phyloP scores from a whole-genome alignment of 2,888 invertebrate genomes.

The Endotricha flammealis region DNA sequence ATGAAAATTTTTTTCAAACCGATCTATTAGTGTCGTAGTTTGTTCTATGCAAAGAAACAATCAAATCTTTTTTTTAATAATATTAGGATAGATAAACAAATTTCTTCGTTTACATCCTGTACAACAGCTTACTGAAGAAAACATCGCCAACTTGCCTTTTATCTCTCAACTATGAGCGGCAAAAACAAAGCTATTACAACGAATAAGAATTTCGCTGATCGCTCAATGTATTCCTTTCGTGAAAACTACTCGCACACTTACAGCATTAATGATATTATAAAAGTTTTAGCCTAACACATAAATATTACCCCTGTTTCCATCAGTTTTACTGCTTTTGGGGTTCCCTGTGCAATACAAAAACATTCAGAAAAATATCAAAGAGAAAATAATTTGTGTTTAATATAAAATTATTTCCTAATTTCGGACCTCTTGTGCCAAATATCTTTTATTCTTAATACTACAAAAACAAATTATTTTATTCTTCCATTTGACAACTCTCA shows the following conservation, averaged over 20 bases:
- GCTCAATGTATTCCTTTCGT: constrained; percentile 29
- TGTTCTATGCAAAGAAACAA: too few relatives aligned
- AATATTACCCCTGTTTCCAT: constrained; percentile 33
- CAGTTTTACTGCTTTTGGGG: constrained; percentile 28
- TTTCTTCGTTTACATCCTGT: constrained; percentile 19
- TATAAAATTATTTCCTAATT: too few relatives aligned
- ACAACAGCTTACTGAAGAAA: constrained; percentile 25
- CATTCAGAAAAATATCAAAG: too few relatives aligned
- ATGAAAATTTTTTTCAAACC: too few relatives aligned
- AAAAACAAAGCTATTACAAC: constrained; percentile 63
- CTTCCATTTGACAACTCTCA: too few relatives aligned
- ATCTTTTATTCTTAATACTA: too few relatives aligned
- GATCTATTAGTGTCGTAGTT: too few relatives aligned
- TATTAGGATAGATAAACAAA: too few relatives aligned
- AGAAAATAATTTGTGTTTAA: neutral
- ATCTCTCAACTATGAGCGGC: constrained; percentile 45
- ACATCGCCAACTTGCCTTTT: constrained; percentile 35
- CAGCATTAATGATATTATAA: constrained; percentile 60
- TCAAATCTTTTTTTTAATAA: too few relatives aligned
- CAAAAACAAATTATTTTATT: too few relatives aligned
- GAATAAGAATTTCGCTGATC: constrained; percentile 31
- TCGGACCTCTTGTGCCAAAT: too few relatives aligned
- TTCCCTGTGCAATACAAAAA: constrained; percentile 9
- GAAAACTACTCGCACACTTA: constrained; percentile 42
- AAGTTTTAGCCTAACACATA: constrained; percentile 45